phyloP scores from a whole-genome alignment of 2,797 vertebrate species.

The Tangara arthus region DNA sequence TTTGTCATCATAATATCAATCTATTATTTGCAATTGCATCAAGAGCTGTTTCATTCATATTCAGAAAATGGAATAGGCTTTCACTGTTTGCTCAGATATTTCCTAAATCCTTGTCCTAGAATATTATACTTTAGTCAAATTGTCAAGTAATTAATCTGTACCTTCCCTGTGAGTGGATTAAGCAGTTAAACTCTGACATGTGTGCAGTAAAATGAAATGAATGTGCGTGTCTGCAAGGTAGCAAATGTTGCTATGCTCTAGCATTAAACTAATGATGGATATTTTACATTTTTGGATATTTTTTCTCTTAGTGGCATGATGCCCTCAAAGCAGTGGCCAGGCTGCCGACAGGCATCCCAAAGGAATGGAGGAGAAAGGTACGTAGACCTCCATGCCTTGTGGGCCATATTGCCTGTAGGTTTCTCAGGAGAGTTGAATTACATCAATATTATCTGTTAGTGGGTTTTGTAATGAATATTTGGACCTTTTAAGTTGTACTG shows the following conservation, averaged over 20 bases:
- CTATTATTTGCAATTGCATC: not conserved
- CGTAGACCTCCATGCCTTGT: not conserved
- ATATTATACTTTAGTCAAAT: not conserved
- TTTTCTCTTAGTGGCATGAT: slow-evolving; percentile 90
- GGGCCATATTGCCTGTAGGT: not conserved
- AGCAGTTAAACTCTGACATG: not conserved
- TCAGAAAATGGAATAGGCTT: not conserved
- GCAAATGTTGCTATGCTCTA: not conserved
- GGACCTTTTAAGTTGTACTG: not conserved
- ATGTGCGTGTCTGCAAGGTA: not conserved
- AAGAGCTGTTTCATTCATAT: not conserved
- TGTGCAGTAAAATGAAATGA: not conserved
- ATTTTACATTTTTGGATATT: not conserved
- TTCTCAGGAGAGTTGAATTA: not conserved
- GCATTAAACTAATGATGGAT: not conserved
- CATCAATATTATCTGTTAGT: not conserved
- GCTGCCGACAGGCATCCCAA: slow-evolving; percentile 94
- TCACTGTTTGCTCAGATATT: not conserved
- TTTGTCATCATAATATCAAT: not conserved
- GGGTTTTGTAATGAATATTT: not conserved
- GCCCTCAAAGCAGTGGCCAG: slow-evolving; percentile 95
- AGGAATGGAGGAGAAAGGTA: slow-evolving; percentile 96
- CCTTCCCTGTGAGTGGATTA: not conserved
- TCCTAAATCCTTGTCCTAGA: not conserved
- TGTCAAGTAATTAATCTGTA: not conserved